Evolutionary conservation across 2,888 invertebrate species (phyloP), one percentile per base, ranked within the genome.

Genomic region (Leptopilina drosophilae): DNA sequence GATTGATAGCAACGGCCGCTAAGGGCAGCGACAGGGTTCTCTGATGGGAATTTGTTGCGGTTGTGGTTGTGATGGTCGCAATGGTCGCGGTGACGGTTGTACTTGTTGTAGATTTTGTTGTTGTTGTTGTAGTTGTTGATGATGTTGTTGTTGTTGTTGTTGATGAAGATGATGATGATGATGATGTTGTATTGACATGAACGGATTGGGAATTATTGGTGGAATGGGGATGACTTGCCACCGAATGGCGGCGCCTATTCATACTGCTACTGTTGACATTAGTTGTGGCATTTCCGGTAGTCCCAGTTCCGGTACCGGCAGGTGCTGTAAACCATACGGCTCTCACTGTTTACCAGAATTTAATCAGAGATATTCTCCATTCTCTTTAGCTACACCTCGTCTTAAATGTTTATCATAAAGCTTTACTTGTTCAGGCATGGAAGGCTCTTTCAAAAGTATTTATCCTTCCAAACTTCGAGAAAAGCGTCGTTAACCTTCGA

Each of bases 11-110:
- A 88, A 89, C 94, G 80, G 94, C 94, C 8, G 94, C 93, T 84
- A 95, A 91, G 82, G 95, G 95, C 89, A 95, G 94, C 88, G 95
- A 95, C 89, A 95, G 93, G 83, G 95, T 95, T 90, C 95, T 93
- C 91, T 94, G 95, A 92, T 95, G 95, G 88, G 91, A 91, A 88
- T 91, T 91, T 89, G 91, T 89, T 86, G 89, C 87, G 87, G 86
- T 88, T 84, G 87, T 86, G 84, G 87, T 88, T 84, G 87, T 88
- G 79, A 84, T 84, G 78, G 85, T 87, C 11, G 46, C 46, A 5
- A 84, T 84, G 62, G 20, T 62, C 75, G 82, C 83, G 82, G 85
- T 85, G 80, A 86, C 82, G 80, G 42, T 42, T 42, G 42, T 42
- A 42, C 42, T 42, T 8, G 84, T 84, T 76, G 83, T 84, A 20